Conservation (phyloP, 2,888 invertebrate species). For the Dascillus cervinus region DNA sequence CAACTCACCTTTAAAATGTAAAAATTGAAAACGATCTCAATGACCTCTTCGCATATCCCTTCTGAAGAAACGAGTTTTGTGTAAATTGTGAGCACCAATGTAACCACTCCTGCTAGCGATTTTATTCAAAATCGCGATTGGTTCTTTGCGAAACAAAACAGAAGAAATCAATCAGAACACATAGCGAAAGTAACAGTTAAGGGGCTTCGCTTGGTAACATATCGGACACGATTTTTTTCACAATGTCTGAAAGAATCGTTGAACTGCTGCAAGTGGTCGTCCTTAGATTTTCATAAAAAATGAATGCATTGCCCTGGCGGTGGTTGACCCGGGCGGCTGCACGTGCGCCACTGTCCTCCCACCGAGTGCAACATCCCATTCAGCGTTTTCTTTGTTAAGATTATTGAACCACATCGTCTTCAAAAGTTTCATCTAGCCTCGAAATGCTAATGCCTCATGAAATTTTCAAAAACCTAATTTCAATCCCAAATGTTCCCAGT, state of each 20-base stretch:
- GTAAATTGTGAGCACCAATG: constrained; percentile 7
- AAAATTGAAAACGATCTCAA: constrained; percentile 35
- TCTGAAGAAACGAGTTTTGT: constrained; percentile 29
- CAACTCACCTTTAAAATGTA: constrained; percentile 39
- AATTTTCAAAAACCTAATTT: too few relatives aligned
- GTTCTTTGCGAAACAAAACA: too few relatives aligned
- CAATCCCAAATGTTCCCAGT: too few relatives aligned
- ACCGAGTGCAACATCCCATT: constrained; percentile 21
- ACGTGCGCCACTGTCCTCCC: constrained; percentile 22
- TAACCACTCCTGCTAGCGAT: constrained; percentile 11
- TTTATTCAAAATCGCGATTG: constrained; percentile 1
- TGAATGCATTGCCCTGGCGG: constrained; percentile 45
- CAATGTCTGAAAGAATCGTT: constrained; percentile 23
- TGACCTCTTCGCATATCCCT: constrained; percentile 31
- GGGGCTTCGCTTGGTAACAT: constrained; percentile 19
- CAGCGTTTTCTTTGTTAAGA: too few relatives aligned
- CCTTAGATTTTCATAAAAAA: constrained; percentile 50
- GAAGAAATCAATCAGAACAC: too few relatives aligned
- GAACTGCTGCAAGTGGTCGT: constrained; percentile 44
- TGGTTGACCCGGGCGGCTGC: constrained; percentile 30
- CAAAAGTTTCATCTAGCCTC: too few relatives aligned
- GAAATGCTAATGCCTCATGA: too few relatives aligned
- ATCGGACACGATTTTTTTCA: constrained; percentile 17
- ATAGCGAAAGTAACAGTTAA: too few relatives aligned
- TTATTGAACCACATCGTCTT: too few relatives aligned